Evolutionary conservation across 2,113 vertebrate species (phyloP), one percentile per base, ranked within the genome.

Genomic region (Salvelinus sp.): DNA sequence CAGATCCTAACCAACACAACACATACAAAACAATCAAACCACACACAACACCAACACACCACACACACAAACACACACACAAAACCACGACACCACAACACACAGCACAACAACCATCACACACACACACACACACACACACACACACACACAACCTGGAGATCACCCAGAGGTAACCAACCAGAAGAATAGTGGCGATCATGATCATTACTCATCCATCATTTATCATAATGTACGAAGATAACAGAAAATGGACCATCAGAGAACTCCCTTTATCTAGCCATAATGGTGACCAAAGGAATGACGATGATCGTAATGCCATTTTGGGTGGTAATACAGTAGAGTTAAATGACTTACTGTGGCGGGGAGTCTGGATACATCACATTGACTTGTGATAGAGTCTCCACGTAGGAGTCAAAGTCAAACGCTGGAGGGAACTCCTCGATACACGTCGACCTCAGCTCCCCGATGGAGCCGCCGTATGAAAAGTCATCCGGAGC

Each of bases 311-410:
- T 62, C n/a, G 5, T 62, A 22, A 62, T 44, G 38, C 38, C 38
- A 22, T 62, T 62, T 62, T 62, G n/a, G 58, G 18, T 22, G 18
- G 6, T 10, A 22, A 20, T 30, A 50, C 9, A 2, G 38, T 30
- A 25, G 28, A 10, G 48, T 20, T 12, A 54, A 28, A 22, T 27
- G 28, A 69, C 96, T 95, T 94, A 99, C 98, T 94, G 72, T 66
- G 98, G 98, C 0, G 97, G 98, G 12, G 95, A 93, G 75, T 99
- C 96, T 0, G 94, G 92, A 84, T 96, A 96, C 86, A 94, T 84
- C 83, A 84, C 66, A 77, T 90, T 93, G 88, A 94, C 88, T 79
- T 94, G 95, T 27, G 95, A 95, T 66, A 95, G 86, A 0, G 92
- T 91, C 72, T 96, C 95, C 87, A 93, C 76, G 68, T 94, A 95